Evolutionary conservation across 2,113 vertebrate species (phyloP), one percentile per base, ranked within the genome.

Genomic region (Albula goreensis): DNA sequence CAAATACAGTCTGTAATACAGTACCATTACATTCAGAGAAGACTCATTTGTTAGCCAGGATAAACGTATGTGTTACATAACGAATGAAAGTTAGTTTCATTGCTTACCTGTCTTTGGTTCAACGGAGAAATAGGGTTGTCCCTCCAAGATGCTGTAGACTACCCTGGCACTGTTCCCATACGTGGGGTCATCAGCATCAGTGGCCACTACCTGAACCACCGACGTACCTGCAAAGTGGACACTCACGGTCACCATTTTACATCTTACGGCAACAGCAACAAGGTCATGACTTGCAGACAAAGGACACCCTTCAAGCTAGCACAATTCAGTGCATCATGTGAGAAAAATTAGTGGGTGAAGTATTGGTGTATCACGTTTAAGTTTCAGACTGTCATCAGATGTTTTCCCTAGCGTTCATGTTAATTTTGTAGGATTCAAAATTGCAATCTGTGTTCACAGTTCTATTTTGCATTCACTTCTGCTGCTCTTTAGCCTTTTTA

Each of bases 161-260:
- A 85, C 85, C 22, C 85, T 63, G 85, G 85, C 85, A 48, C 85
- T 85, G 85, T 85, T 85, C 31, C 85, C 85, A 31, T 85, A 85
- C 22, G 85, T 85, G 11, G 85, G 85, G 48, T 85, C 85, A 51
- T 85, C 85, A 4, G 85, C 85, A n/a, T 85, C 85, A 9, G 85
- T 85, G 10, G 85, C 85, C 5, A 57, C 85, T 49, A 85, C 85
- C 57, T 85, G 85, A 52, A 85, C 85, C 85, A 85, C 85, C 0
- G 85, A 85, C 11, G 85, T 85, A 12, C 85, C 85, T 85, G 22
- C 15, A 57, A n/a, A 85, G n/a, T 13, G 50, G n/a, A 48, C 19
- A 9, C 7, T 6, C 53, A 3, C 2, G 3, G 25, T 57, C 53
- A 50, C 78, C n/a, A 11, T 66, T 5, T 63, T 78, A 60, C 48